Base-by-base conservation (phyloP, 2,113 vertebrate genomes). In the Halichoerus grypus region DNA sequence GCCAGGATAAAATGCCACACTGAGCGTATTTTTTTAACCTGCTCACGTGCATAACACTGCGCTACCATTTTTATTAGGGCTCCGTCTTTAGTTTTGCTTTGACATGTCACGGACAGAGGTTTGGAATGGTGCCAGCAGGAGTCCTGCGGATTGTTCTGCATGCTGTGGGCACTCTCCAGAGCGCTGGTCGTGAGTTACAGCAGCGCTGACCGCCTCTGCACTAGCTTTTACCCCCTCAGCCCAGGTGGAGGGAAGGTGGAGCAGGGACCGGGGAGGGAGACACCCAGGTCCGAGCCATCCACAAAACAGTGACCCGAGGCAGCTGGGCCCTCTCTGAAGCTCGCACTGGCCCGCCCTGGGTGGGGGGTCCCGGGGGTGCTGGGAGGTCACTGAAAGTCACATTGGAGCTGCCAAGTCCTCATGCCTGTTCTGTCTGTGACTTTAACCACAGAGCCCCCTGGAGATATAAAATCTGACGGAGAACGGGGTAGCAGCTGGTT, bases 101-200 rank as follows among this genome's bases (percentile, higher is more conserved):
- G 39, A 21, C 18, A 4, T 16, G 61, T 57, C 46, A 8, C 12
- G 16, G 61, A 28, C 7, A 39, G 7, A 39, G 21, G 33, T 77
- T 71, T 33, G 33, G 42, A 63, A 31, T 28, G 4, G 15, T 39
- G 10, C 31, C 1, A 67, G 11, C 46, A n/a, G 1, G 22, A 90
- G 36, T 15, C 55, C 3, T 21, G 31, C 3, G 36, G 71, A n/a
- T 59, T 31, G 31, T 31, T 57, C 39, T 82, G 12, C 55, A 24
- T 18, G 69, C 24, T 13, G 1, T 0, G 63, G 15, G 22, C 16
- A n/a, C 18, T 18, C 24, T 67, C 53, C 21, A 11, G 49, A 26
- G 46, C 7, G 11, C 14, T 3, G 1, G 19, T 9, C 5, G 19
- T 1, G 11, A 11, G 11, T 6, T 42, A 12, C 3, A 24, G 67